These are phyloP conservation scores for Meliscaeva auricollis DNA, from an alignment of 2,888 invertebrate species.

Conservation along the genomic window DNA sequence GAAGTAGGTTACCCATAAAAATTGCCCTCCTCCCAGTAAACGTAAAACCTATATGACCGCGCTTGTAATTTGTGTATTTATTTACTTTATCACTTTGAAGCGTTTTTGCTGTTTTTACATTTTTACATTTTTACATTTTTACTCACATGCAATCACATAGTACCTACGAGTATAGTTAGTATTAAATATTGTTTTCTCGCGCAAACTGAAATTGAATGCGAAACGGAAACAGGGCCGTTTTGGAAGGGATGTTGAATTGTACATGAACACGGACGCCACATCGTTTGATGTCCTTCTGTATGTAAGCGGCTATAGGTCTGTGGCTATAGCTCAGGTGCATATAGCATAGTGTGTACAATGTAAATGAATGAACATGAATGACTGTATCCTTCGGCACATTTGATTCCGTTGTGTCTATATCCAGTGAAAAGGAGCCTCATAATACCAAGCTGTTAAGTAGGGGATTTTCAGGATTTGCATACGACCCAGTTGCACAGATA, in stretches of 20 bases:
- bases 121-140: constrained; percentile 5
- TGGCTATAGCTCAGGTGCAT: constrained; percentile 9
- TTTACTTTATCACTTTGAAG: constrained; percentile 39
- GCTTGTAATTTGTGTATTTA: constrained; percentile 25
- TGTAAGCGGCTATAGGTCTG: not conserved
- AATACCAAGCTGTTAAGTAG: constrained; percentile 54
- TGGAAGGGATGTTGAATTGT: constrained; percentile 50
- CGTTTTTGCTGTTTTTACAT: not conserved
- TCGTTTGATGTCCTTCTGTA: constrained; percentile 7
- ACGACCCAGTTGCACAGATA: constrained; percentile 70
- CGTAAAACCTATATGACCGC: not conserved
- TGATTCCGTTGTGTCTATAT: constrained; percentile 69
- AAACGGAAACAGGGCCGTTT: constrained; percentile 47
- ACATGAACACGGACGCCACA: constrained; percentile 26
- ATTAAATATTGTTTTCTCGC: constrained; percentile 52
- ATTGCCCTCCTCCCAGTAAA: not conserved
- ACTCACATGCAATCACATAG: constrained; percentile 4
- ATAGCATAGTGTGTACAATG: constrained; percentile 23
- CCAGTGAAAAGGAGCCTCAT: constrained; percentile 50
- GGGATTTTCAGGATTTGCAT: constrained; percentile 68
- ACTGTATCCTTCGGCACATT: constrained; percentile 59
- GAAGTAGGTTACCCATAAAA: not conserved
- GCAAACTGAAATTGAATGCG: constrained; percentile 52
- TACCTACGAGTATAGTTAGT: not conserved
- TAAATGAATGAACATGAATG: constrained; percentile 45